Base-by-base conservation (phyloP, 2,888 invertebrate genomes). In the Sesia bembeciformis region DNA sequence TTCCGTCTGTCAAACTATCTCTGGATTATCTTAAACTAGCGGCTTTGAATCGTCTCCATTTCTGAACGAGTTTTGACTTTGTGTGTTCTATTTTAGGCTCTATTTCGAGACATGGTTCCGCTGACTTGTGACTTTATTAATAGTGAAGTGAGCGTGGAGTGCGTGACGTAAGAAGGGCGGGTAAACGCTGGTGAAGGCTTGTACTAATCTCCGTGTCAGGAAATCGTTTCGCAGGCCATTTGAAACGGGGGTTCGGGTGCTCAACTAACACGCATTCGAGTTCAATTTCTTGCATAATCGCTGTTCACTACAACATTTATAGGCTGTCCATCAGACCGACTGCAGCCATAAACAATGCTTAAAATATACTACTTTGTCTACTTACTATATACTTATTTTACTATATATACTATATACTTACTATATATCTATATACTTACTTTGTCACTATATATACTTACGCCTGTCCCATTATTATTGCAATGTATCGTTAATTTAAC, bases 121-220 rank as follows among this genome's bases (percentile, higher is more conserved):
- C 68, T 72, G 74, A 79, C 76, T 76, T 82, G 74, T 76, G 74
- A 76, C 79, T 71, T 72, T 76, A 72, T 70, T 67, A 66, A 62
- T 66, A 63, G 65, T 69, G 60, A 67, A 66, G 70, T 73, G 67
- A 65, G 69, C 70, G 67, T 81, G 65, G 75, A 87, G 88, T 89
- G 88, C 89, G 89, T 89, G 89, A 88, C 77, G 87, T 88, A 89
- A 88, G 86, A 79, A 83, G 89, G 89, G 89, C 76, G 82, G 76
- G 79, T 78, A 80, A 82, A 74, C 77, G 77, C 73, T 74, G 81
- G 89, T 86, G 89, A 87, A 84, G 84, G 84, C 85, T 88, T 86
- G 89, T 89, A 85, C 89, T 89, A 89, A 89, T 88, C 89, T 85
- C 89, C 89, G 83, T 87, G 89, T 89, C 89, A 89, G 87, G 86